A percentile compares a stretch with the other conserved stretches of the same genome.
Evolutionary conservation across 2,888 invertebrate species (phyloP).

Genomic region (Trilocha varians): DNA sequence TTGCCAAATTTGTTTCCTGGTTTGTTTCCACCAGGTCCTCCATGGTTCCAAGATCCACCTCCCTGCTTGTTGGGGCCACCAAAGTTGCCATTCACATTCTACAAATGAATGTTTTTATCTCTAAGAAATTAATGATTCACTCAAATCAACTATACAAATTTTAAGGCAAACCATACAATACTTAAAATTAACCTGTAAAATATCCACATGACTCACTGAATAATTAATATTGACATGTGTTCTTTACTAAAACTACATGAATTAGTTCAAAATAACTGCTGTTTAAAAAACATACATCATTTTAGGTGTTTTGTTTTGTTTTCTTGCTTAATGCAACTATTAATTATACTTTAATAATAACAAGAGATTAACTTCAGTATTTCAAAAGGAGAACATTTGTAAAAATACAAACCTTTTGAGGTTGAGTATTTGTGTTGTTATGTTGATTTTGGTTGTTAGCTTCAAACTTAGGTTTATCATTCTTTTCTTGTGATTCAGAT

Average conservation of each 20-base stretch:
- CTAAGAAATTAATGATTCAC: constrained; percentile 4
- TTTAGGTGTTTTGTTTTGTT: too few species aligned
- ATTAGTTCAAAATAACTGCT: too few species aligned
- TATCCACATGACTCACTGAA: too few species aligned
- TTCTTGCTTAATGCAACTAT: too few species aligned
- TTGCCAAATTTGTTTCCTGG: constrained; percentile 35
- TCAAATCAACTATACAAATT: neutral
- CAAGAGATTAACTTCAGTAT: constrained; percentile 3
- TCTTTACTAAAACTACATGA: too few species aligned
- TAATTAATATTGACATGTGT: too few species aligned
- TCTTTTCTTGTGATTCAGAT: constrained; percentile 35
- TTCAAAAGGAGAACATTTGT: neutral
- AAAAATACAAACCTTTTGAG: constrained; percentile 13
- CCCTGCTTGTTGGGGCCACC: constrained; percentile 39
- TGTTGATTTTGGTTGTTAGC: constrained; percentile 35
- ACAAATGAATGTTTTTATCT: constrained; percentile 12
- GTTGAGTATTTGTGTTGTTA: constrained; percentile 24
- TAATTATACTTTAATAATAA: too few species aligned
- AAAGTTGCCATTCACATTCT: constrained; percentile 59
- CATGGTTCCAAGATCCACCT: constrained; percentile 34
- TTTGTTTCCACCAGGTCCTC: constrained; percentile 34
- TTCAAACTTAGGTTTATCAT: constrained; percentile 41
- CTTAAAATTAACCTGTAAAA: too few species aligned
- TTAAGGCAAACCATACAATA: too few species aligned
- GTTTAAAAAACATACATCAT: too few species aligned